These are phyloP conservation scores for Heliocidaris erythrogramma DNA, from an alignment of 35 echinoderm and acorn worm species.

Conservation along the genomic window DNA sequence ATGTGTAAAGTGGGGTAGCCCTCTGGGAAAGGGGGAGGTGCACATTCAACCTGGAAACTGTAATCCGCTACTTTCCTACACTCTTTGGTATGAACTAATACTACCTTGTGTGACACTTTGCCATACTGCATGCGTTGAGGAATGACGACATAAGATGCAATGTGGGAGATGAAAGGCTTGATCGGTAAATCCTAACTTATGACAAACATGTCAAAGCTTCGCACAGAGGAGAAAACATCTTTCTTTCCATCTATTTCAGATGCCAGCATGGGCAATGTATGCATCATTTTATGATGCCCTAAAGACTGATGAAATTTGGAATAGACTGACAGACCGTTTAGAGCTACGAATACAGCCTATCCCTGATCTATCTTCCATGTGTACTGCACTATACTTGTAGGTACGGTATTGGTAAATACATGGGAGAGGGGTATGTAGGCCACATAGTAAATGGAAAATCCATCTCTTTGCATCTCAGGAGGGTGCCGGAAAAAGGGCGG, in stretches of 20 bases:
- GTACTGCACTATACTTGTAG: not conserved
- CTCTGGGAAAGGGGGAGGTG: no score
- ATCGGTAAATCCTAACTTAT: not conserved
- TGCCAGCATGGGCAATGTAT: no score
- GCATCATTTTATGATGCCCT: no score
- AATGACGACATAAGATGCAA: no score
- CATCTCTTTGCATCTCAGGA: not conserved
- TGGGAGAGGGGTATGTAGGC: not conserved
- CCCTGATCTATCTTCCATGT: not conserved
- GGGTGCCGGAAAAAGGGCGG: constrained; percentile 31
- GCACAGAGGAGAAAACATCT: no score
- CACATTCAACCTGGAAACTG: no score
- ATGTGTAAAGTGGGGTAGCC: no score
- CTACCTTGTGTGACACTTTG: not conserved
- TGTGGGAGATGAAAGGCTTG: not conserved
- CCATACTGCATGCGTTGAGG: no score
- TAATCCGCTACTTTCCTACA: not conserved
- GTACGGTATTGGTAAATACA: not conserved
- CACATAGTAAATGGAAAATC: not conserved
- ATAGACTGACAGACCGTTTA: not conserved
- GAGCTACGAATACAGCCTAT: not conserved
- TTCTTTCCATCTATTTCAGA: no score
- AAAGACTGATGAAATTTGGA: not conserved
- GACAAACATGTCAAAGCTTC: not conserved
- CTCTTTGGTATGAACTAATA: not conserved